These are phyloP conservation scores for Philaethria dido DNA, from an alignment of 2,888 invertebrate species.

Conservation along the genomic window DNA sequence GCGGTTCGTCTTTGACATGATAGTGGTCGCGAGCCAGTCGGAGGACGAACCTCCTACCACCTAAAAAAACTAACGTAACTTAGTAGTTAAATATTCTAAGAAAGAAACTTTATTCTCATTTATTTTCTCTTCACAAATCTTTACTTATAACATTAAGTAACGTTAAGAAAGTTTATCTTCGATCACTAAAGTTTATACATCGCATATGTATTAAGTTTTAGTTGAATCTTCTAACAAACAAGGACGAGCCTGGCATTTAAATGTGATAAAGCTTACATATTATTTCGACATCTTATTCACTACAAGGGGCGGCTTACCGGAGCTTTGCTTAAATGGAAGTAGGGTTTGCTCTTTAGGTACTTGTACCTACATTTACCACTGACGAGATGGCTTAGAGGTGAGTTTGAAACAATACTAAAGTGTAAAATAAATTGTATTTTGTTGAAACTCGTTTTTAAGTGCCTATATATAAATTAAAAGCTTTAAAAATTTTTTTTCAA, in stretches of 20 bases:
- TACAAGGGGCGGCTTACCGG: conserved; percentile 27
- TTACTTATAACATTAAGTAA: conserved; percentile 2
- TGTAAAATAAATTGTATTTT: not conserved
- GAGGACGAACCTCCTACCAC: too few relatives aligned
- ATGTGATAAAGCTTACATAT: conserved; percentile 35
- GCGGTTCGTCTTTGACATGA: too few relatives aligned
- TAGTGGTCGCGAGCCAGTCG: too few relatives aligned
- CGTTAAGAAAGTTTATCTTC: conserved; percentile 11
- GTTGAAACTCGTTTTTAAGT: not conserved
- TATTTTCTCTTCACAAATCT: conserved; percentile 1
- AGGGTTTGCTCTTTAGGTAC: conserved; percentile 33
- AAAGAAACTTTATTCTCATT: not conserved
- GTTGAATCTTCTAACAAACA: conserved; percentile 14
- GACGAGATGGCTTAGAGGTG: conserved; percentile 4
- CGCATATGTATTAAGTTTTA: not conserved
- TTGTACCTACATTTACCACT: conserved; percentile 8
- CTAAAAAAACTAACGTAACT: too few relatives aligned
- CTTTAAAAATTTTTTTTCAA: too few relatives aligned
- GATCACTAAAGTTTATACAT: conserved; percentile 16
- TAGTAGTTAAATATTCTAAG: not conserved
- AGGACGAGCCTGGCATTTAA: conserved; percentile 24
- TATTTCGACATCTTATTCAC: conserved; percentile 42
- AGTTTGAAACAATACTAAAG: conserved; percentile 5
- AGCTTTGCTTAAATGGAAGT: conserved; percentile 36
- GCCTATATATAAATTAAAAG: not conserved